Evolutionary conservation across 2,888 invertebrate genomes (phyloP).

Genomic region (Nephrocerus scutellatus): DNA sequence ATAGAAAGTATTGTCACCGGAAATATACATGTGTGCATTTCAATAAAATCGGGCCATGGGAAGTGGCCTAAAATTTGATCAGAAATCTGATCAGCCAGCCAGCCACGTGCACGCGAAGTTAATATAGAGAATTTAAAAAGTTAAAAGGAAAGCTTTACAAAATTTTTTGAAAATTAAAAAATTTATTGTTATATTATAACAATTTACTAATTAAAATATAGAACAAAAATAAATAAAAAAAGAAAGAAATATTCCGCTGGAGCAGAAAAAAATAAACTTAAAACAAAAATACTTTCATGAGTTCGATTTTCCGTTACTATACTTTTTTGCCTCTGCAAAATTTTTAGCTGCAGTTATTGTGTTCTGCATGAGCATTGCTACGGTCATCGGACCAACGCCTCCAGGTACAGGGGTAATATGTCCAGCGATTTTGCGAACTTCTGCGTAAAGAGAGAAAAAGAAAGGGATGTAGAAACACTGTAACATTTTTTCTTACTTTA

Average conservation of each 20-base stretch:
- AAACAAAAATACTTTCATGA: not conserved
- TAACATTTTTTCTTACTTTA: no score
- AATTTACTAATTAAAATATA: not conserved
- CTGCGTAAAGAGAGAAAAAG: constrained; percentile 48
- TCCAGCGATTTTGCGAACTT: constrained; percentile 70
- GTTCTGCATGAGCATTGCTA: constrained; percentile 88
- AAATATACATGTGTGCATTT: no score
- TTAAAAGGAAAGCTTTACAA: no score
- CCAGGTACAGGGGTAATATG: constrained; percentile 85
- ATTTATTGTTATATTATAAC: not conserved
- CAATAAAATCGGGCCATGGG: no score
- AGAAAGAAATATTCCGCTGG: not conserved
- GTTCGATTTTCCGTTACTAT: not conserved
- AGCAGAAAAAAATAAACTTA: not conserved
- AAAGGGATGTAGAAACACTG: no score
- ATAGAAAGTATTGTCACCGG: no score
- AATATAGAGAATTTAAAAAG: not conserved
- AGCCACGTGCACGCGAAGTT: not conserved
- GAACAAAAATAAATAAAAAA: not conserved
- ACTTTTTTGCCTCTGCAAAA: constrained; percentile 27
- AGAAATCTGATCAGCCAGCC: no score
- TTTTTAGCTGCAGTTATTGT: constrained; percentile 68
- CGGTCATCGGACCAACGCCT: constrained; percentile 91
- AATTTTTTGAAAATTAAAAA: constrained; percentile 4
- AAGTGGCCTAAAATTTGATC: no score